These are phyloP conservation scores for Drosophila flavopinicola DNA, from an alignment of 2,888 invertebrate species.

Conservation along the genomic window DNA sequence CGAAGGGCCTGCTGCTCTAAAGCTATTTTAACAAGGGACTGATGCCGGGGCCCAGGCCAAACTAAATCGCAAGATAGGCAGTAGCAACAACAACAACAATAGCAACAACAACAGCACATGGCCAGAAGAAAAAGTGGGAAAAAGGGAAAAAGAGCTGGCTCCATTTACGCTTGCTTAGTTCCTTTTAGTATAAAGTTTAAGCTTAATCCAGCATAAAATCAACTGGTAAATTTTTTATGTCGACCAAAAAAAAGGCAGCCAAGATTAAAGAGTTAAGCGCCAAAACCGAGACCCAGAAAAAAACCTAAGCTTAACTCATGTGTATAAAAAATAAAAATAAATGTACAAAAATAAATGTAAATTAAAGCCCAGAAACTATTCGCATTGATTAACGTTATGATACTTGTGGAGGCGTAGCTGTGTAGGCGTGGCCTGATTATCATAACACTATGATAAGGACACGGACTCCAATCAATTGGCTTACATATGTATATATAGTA, in stretches of 20 bases:
- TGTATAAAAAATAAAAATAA: constrained; percentile 17
- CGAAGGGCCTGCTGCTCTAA: constrained; percentile 53
- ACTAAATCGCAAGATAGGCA: constrained; percentile 49
- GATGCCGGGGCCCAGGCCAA: constrained; percentile 23
- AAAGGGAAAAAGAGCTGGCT: constrained; percentile 32
- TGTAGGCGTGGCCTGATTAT: constrained; percentile 22
- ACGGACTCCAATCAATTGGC: constrained; percentile 56
- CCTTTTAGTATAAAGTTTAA: constrained; percentile 81
- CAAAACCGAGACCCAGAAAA: constrained; percentile 33
- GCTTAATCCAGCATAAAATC: constrained; percentile 81
- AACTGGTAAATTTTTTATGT: constrained; percentile 81
- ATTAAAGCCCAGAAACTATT: constrained; percentile 53
- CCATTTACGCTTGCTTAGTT: constrained; percentile 81
- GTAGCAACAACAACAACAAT: constrained; percentile 26
- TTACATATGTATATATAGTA: constrained; percentile 22
- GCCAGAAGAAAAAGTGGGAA: constrained; percentile 13
- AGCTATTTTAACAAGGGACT: constrained; percentile 78
- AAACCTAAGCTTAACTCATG: constrained; percentile 31
- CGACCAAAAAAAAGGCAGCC: constrained; percentile 43
- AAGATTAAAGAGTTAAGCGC: constrained; percentile 78
- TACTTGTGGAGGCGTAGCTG: constrained; percentile 16
- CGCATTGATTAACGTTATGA: constrained; percentile 66
- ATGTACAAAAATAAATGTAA: constrained; percentile 32
- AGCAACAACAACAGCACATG: constrained; percentile 9
- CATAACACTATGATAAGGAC: constrained; percentile 59